These are phyloP conservation scores for Andricus grossulariae DNA, from an alignment of 1,140 invertebrate species.

Conservation along the genomic window DNA sequence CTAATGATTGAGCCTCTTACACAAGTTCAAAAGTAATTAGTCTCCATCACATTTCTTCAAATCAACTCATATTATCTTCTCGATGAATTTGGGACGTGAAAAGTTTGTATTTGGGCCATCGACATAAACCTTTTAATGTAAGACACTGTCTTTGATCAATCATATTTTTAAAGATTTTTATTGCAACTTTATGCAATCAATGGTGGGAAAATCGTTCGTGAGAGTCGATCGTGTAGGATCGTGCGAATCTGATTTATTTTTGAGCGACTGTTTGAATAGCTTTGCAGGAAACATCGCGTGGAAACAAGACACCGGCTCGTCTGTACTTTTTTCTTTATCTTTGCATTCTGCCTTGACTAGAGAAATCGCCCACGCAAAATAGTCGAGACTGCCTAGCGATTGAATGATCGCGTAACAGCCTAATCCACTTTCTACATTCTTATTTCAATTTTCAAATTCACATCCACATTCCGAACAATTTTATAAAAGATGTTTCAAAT, in stretches of 20 bases:
- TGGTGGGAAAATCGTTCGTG: conserved; percentile 56
- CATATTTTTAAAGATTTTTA: conserved; percentile 33
- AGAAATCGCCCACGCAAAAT: conserved; percentile 28
- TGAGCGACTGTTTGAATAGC: conserved; percentile 50
- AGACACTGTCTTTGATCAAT: conserved; percentile 20
- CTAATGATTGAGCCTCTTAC: conserved; percentile 12
- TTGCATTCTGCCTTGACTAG: conserved; percentile 39
- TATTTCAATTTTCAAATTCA: conserved; percentile 20
- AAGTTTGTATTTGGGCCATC: conserved; percentile 2
- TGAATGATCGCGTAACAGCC: conserved; percentile 26
- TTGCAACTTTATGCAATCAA: conserved; percentile 35
- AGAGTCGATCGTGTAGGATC: conserved; percentile 59
- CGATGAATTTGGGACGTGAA: conserved; percentile 3
- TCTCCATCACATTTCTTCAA: neutral
- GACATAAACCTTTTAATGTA: conserved; percentile 36
- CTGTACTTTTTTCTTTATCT: conserved; percentile 36
- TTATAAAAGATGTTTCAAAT: neutral
- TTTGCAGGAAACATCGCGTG: conserved; percentile 51
- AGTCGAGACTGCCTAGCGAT: conserved; percentile 25
- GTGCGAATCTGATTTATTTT: conserved; percentile 68
- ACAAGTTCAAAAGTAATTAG: neutral
- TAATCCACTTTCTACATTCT: conserved; percentile 36
- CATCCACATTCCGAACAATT: conserved; percentile 8
- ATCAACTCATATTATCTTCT: too few relatives aligned
- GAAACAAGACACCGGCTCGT: conserved; percentile 61